Evolutionary conservation across 2,888 invertebrate genomes (phyloP).

Genomic region (Erynnis tages): DNA sequence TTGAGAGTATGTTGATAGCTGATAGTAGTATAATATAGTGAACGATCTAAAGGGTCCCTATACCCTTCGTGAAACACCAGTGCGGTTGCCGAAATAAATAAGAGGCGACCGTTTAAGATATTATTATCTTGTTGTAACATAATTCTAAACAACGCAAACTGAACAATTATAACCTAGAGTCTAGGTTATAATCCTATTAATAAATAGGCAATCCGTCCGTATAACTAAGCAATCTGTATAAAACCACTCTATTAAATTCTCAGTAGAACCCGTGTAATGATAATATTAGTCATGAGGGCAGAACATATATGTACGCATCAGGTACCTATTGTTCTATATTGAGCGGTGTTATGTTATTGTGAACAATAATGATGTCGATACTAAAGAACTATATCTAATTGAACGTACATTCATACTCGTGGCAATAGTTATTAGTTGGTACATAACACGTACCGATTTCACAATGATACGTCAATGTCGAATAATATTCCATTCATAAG

Average conservation of each 20-base stretch:
- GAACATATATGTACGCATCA: not conserved
- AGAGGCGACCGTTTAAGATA: too few species aligned
- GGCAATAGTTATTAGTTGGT: slow-evolving; percentile 20
- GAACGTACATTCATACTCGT: slow-evolving; percentile 18
- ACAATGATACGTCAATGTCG: slow-evolving; percentile 46
- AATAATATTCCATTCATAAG: slow-evolving; percentile 58
- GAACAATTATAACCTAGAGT: too few species aligned
- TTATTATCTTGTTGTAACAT: too few species aligned
- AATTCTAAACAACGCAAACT: too few species aligned
- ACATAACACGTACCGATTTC: slow-evolving; percentile 18
- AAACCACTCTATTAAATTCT: slow-evolving; percentile 40
- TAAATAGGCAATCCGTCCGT: slow-evolving; percentile 2
- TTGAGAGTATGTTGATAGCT: too few species aligned
- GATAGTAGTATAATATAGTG: too few species aligned
- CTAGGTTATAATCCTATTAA: too few species aligned
- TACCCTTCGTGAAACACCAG: too few species aligned
- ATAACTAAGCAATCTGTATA: slow-evolving; percentile 40
- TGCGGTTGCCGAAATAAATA: too few species aligned
- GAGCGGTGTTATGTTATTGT: slow-evolving; percentile 7
- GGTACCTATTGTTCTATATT: slow-evolving; percentile 20
- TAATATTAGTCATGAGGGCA: slow-evolving; percentile 21
- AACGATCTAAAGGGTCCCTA: too few species aligned
- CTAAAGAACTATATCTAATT: slow-evolving; percentile 29
- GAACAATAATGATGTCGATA: slow-evolving; percentile 1
- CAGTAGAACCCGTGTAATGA: slow-evolving; percentile 34